These are phyloP conservation scores for Dioctria linearis DNA, from an alignment of 2,888 invertebrate genomes.

Conservation along the genomic window DNA sequence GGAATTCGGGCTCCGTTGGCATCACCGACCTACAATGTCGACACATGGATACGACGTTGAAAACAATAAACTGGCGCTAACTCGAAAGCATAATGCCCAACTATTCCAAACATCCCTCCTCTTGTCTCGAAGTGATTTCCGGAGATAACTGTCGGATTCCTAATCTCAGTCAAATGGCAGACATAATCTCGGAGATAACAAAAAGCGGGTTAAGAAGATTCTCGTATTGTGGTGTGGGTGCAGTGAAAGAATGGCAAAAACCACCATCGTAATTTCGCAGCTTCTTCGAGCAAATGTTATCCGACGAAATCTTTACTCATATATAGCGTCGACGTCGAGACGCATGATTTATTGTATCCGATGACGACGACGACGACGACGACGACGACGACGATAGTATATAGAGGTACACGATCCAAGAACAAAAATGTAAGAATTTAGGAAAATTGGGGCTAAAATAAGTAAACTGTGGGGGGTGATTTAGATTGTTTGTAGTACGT, in stretches of 20 bases:
- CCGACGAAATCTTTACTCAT: slow-evolving; percentile 24
- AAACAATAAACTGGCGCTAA: slow-evolving; percentile 10
- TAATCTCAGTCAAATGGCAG: slow-evolving; percentile 36
- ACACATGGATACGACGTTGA: neutral
- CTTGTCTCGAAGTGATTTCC: slow-evolving; percentile 9
- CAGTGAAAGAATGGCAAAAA: neutral
- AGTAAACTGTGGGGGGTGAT: neutral
- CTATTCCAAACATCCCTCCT: slow-evolving; percentile 12
- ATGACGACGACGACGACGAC: too few relatives aligned
- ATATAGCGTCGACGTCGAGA: slow-evolving; percentile 16
- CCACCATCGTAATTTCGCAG: slow-evolving; percentile 12
- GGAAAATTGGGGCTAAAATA: neutral
- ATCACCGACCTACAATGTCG: neutral
- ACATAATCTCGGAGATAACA: slow-evolving; percentile 25
- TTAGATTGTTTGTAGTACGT: neutral
- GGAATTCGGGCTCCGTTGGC: neutral
- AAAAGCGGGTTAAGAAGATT: neutral
- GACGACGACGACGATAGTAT: neutral
- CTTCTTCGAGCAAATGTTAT: slow-evolving; percentile 21
- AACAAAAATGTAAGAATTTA: neutral
- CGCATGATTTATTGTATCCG: slow-evolving; percentile 34
- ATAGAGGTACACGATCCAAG: neutral
- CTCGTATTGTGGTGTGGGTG: neutral
- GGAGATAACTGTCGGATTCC: slow-evolving; percentile 31
- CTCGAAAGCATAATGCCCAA: slow-evolving; percentile 6